Evolutionary conservation across 2,113 vertebrate species (phyloP).

Genomic region (Craseonycteris thonglongyai): DNA sequence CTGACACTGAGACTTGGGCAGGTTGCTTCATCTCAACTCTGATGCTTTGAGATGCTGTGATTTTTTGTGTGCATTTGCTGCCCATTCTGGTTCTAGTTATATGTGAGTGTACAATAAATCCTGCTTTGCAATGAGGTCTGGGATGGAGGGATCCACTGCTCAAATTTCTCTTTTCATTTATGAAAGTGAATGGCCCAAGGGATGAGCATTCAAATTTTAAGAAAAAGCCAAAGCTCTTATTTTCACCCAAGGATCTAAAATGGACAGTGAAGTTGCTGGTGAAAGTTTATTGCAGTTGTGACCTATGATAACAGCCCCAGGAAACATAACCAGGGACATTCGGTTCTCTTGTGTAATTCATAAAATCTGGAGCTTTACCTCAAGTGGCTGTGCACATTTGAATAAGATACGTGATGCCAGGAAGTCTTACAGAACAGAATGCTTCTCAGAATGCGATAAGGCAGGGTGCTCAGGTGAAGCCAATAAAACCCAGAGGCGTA

Average conservation of each 20-base stretch:
- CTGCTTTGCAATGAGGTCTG: background rate
- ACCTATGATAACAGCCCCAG: background rate
- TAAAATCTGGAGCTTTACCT: conserved; percentile 43
- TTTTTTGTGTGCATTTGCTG: background rate
- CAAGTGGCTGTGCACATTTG: background rate
- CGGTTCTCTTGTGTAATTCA: background rate
- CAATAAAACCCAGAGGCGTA: background rate
- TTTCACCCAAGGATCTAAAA: conserved; percentile 12
- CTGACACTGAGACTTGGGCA: background rate
- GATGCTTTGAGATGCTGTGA: background rate
- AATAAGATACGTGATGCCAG: background rate
- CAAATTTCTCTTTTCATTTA: conserved; percentile 11
- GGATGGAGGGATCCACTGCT: background rate
- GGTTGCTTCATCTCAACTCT: background rate
- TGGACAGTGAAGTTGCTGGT: background rate
- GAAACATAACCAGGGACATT: background rate
- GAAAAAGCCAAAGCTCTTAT: background rate
- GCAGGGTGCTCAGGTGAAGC: background rate
- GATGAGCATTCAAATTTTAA: background rate
- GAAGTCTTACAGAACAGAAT: conserved; percentile 2
- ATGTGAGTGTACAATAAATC: background rate
- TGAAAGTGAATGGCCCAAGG: background rate
- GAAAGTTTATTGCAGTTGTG: conserved; percentile 29
- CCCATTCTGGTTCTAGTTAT: background rate
- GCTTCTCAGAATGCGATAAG: background rate